A percentile compares a stretch with the other conserved stretches of the same genome.
Evolutionary conservation across 2,113 vertebrate genomes (phyloP).

Genomic region (Otocyon megalotis): DNA sequence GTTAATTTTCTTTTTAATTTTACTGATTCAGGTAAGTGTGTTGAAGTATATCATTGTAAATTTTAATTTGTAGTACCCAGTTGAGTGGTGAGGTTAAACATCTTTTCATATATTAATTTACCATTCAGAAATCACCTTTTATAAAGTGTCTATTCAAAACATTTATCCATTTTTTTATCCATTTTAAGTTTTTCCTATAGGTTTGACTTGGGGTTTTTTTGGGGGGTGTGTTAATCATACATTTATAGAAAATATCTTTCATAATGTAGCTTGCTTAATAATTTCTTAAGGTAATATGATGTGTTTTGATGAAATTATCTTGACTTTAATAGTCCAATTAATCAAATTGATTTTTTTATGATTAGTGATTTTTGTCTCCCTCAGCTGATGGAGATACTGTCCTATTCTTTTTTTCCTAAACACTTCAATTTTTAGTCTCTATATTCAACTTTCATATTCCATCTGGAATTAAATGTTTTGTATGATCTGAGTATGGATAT

Average conservation of each 20-base stretch:
- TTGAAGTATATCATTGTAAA: constrained; percentile 7
- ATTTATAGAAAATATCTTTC: neutral
- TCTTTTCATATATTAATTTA: neutral
- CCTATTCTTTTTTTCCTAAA: neutral
- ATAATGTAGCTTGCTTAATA: constrained; percentile 7
- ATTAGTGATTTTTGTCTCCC: neutral
- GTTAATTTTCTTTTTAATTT: constrained; percentile 13
- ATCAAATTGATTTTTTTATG: neutral
- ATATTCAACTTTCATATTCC: neutral
- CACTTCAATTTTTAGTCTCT: constrained; percentile 9
- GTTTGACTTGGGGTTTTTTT: neutral
- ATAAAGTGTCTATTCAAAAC: neutral
- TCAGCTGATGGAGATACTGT: neutral
- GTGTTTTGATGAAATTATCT: constrained; percentile 14
- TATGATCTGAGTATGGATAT: neutral
- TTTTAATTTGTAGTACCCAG: neutral
- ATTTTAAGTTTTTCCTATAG: neutral
- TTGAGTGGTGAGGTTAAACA: neutral
- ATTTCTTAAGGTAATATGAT: neutral
- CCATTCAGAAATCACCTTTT: neutral
- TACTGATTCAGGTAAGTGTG: neutral
- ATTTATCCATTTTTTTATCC: neutral
- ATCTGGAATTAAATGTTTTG: neutral
- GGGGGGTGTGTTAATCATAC: neutral
- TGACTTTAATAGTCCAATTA: constrained; percentile 43